phyloP scores from a whole-genome alignment of 2,888 invertebrate genomes.

The Marronus borbonicus region DNA sequence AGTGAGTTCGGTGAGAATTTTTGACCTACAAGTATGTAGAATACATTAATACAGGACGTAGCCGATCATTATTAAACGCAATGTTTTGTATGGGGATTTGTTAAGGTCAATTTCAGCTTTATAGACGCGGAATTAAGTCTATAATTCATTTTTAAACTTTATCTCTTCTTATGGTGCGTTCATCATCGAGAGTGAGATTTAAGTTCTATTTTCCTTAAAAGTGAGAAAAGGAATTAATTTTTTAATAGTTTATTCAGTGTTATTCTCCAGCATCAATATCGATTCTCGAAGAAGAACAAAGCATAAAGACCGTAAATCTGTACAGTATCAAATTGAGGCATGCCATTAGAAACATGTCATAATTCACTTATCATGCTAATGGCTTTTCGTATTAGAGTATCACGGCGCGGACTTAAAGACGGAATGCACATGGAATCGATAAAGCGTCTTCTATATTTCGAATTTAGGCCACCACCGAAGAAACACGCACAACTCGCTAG shows the following conservation, averaged over 20 bases:
- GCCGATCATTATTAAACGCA: neutral
- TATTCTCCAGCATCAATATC: neutral
- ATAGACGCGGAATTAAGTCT: too few species aligned
- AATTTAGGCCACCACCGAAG: slow-evolving; percentile 44
- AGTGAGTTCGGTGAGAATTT: neutral
- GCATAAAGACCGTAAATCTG: slow-evolving; percentile 3
- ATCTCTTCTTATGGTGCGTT: too few species aligned
- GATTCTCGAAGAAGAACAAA: slow-evolving; percentile 9
- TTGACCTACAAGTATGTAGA: neutral
- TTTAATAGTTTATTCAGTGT: too few species aligned
- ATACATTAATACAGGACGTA: neutral
- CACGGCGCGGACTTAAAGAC: slow-evolving; percentile 15
- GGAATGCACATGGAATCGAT: neutral
- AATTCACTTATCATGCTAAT: slow-evolving; percentile 40
- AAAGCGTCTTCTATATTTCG: slow-evolving; percentile 18
- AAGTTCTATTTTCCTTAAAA: too few species aligned
- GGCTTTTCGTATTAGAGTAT: slow-evolving; percentile 28
- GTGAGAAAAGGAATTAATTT: too few species aligned
- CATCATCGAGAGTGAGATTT: too few species aligned
- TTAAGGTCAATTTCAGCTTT: too few species aligned
- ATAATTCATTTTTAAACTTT: too few species aligned
- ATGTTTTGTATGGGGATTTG: too few species aligned
- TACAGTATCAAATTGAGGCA: neutral
- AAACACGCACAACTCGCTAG: slow-evolving; percentile 16
- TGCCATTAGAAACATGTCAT: slow-evolving; percentile 23